These are phyloP conservation scores for Notamacropus eugenii DNA, from an alignment of 2,797 vertebrate species.

Conservation along the genomic window DNA sequence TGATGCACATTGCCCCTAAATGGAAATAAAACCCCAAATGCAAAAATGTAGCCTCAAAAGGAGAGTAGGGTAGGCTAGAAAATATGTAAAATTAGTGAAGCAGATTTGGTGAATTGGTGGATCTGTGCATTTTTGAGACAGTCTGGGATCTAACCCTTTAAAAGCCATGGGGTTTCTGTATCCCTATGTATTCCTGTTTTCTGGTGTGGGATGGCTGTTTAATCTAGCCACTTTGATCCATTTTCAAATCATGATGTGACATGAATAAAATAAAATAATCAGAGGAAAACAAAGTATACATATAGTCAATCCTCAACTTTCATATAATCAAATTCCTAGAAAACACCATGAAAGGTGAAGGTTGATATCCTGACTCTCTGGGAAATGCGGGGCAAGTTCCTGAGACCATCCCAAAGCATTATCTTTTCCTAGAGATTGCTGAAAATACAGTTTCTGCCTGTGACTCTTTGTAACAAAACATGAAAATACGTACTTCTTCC, in stretches of 20 bases:
- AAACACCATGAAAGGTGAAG: background rate
- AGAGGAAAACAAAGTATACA: background rate
- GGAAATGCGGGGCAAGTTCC: no score
- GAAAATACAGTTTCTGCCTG: background rate
- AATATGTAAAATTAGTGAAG: background rate
- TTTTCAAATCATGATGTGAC: background rate
- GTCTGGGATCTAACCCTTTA: background rate
- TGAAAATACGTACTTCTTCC: background rate
- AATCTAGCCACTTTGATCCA: background rate
- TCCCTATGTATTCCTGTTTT: background rate
- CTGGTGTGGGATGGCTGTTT: background rate
- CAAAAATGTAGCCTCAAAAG: background rate
- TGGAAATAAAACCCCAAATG: background rate
- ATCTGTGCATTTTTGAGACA: background rate
- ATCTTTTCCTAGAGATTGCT: background rate
- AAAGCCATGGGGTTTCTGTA: rapidly evolving
- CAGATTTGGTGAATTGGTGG: background rate
- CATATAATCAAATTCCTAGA: background rate
- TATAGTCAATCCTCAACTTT: background rate
- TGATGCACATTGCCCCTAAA: background rate
- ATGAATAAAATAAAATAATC: background rate
- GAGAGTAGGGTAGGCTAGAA: background rate
- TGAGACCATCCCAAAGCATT: background rate
- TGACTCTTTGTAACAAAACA: background rate
- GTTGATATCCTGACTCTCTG: background rate